A percentile compares a stretch with the other conserved stretches of the same genome.
Evolutionary conservation across 2,888 invertebrate genomes (phyloP).

Genomic region (Eudasyphora cyanicolor): DNA sequence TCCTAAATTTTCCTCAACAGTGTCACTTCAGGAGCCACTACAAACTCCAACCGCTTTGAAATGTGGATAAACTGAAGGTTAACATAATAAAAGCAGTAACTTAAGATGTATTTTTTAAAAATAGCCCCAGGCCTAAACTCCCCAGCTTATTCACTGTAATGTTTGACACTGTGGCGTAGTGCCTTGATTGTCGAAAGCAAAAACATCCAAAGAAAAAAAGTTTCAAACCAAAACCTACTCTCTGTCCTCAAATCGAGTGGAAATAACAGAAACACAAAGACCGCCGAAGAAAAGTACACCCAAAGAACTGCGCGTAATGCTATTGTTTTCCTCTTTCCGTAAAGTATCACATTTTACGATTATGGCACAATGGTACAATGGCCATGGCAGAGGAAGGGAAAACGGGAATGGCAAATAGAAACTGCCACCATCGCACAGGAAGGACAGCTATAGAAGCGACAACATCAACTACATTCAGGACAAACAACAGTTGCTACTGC

Average conservation of each 20-base stretch:
- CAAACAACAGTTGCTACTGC: conserved; percentile 19
- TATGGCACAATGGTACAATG: conserved; percentile 53
- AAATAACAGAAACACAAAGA: conserved; percentile 42
- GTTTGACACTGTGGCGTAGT: conserved; percentile 11
- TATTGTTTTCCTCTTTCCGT: conserved; percentile 53
- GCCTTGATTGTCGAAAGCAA: conserved; percentile 10
- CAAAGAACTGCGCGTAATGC: conserved; percentile 35
- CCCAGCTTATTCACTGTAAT: background rate
- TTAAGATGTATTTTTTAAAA: too few relatives aligned
- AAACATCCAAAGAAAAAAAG: conserved; percentile 28
- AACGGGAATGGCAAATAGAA: background rate
- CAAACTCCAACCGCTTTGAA: too few relatives aligned
- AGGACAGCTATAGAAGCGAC: background rate
- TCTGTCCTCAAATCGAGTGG: conserved; percentile 45
- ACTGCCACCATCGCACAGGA: background rate
- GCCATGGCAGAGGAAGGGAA: background rate
- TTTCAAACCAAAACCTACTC: conserved; percentile 33
- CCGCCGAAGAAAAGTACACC: conserved; percentile 26
- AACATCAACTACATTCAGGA: background rate
- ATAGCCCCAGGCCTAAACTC: too few relatives aligned
- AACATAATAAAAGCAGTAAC: too few relatives aligned
- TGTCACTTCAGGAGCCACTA: too few relatives aligned
- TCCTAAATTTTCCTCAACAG: too few relatives aligned
- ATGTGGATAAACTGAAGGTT: too few relatives aligned
- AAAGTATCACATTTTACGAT: conserved; percentile 62